Evolutionary conservation across 2,888 invertebrate genomes (phyloP), one percentile per base, ranked within the genome.

Genomic region (Seira sanloemensis): DNA sequence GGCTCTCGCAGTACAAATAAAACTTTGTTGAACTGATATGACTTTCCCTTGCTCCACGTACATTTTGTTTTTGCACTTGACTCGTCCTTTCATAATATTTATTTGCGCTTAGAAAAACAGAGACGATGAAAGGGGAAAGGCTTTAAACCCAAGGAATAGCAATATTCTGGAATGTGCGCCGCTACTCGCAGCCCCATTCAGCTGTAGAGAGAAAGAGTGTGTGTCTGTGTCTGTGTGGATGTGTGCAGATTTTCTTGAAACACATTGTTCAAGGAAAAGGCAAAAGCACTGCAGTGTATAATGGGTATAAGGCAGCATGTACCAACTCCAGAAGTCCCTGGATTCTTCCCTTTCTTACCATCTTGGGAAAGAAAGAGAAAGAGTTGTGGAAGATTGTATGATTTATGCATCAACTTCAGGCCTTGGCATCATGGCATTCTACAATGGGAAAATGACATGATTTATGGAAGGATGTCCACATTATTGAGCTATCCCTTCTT

Each of bases 401-500:
- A 89, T 89, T 89, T 89, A 89, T 88, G 88, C 87, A 88, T 84
- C 81, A 84, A 84, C 81, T 83, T 79, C 83, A 80, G 80, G 83
- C 81, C 86, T 84, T 86, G 87, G 85, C 84, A 85, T 85, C 82
- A 77, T 82, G 82, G 85, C 87, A 82, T 67, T 88, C 80, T 82
- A 89, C 86, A 88, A 89, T 87, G 86, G 86, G 85, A 81, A 88
- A 89, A 89, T 87, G 89, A 89, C 88, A 89, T 88, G 89, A 89
- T 89, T 89, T 88, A 89, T 89, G 86, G 86, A 86, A 88, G 86
- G 86, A 88, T 89, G 89, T 89, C 88, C 88, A 88, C 86, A 86
- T 87, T 88, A 89, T 88, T 88, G 87, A 88, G 86, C 87, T 88
- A 76, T 81, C 78, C 83, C 77, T 74, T 72, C 78, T 78, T 77